These are phyloP conservation scores for Neuroscelio doddi DNA, from an alignment of 2,888 invertebrate genomes.

Conservation along the genomic window DNA sequence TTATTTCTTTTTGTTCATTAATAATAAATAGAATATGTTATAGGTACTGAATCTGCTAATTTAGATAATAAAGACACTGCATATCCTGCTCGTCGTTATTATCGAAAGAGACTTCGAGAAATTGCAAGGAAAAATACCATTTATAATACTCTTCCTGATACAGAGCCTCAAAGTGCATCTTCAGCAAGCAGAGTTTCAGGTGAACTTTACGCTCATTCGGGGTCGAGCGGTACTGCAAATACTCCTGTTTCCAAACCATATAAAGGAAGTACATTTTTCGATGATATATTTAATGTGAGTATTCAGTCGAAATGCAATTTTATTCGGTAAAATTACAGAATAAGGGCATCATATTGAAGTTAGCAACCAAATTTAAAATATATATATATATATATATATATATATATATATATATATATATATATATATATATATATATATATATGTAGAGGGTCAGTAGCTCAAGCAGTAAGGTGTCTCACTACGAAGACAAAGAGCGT, in stretches of 20 bases:
- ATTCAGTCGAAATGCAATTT: not conserved
- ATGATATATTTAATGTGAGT: constrained; percentile 79
- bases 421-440: too few species aligned
- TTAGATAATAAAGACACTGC: constrained; percentile 1
- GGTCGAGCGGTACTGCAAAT: constrained; percentile 41
- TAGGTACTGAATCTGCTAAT: constrained; percentile 2
- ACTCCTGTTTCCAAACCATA: not conserved
- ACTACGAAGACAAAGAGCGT: too few species aligned
- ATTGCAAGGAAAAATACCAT: constrained; percentile 19
- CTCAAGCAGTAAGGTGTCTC: too few species aligned
- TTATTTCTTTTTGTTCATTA: too few species aligned
- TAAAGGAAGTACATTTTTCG: constrained; percentile 71
- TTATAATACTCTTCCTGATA: constrained; percentile 17
- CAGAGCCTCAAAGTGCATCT: constrained; percentile 10
- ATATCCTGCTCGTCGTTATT: constrained; percentile 26
- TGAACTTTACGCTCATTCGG: constrained; percentile 24
- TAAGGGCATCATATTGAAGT: too few species aligned
- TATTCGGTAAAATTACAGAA: too few species aligned
- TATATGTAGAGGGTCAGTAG: too few species aligned
- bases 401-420: too few species aligned
- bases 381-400: too few species aligned
- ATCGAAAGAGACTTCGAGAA: constrained; percentile 19
- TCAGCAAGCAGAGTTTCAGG: constrained; percentile 1
- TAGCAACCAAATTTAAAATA: too few species aligned
- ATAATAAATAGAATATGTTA: not conserved